Evolutionary conservation across 2,888 invertebrate species (phyloP).

Genomic region (Neoascia interrupta): DNA sequence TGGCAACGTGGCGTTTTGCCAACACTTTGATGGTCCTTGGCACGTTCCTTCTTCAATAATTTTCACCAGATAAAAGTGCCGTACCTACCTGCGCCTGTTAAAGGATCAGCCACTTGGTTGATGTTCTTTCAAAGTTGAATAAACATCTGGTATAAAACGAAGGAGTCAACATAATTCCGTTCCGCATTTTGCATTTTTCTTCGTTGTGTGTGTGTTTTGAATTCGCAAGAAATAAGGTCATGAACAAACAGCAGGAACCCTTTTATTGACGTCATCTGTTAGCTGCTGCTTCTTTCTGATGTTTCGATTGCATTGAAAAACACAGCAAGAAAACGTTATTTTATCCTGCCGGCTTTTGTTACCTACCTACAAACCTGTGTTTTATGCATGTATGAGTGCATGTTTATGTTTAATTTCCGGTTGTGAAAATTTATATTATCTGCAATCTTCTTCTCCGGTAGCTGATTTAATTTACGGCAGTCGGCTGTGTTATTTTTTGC

Average conservation of each 20-base stretch:
- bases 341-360: too few species aligned
- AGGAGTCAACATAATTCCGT: not conserved
- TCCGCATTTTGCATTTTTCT: not conserved
- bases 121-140: conserved; percentile 23
- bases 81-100: not conserved
- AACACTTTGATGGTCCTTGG: conserved; percentile 23
- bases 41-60: conserved; percentile 37
- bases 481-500: not conserved
- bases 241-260: conserved; percentile 15
- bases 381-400: too few species aligned
- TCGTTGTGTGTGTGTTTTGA: not conserved
- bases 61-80: conserved; percentile 19
- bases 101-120: conserved; percentile 6
- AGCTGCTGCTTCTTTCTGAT: not conserved
- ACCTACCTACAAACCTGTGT: too few species aligned
- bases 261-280: conserved; percentile 23
- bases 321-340: too few species aligned
- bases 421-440: conserved; percentile 36
- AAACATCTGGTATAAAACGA: conserved; percentile 32
- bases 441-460: conserved; percentile 22
- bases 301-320: not conserved
- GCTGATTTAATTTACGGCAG: conserved; percentile 14
- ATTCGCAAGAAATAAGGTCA: conserved; percentile 14
- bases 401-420: conserved; percentile 46
- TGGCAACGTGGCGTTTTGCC: conserved; percentile 33